phyloP scores from a whole-genome alignment of 1,140 invertebrate genomes.

The Caenorhabditis briggsae region DNA sequence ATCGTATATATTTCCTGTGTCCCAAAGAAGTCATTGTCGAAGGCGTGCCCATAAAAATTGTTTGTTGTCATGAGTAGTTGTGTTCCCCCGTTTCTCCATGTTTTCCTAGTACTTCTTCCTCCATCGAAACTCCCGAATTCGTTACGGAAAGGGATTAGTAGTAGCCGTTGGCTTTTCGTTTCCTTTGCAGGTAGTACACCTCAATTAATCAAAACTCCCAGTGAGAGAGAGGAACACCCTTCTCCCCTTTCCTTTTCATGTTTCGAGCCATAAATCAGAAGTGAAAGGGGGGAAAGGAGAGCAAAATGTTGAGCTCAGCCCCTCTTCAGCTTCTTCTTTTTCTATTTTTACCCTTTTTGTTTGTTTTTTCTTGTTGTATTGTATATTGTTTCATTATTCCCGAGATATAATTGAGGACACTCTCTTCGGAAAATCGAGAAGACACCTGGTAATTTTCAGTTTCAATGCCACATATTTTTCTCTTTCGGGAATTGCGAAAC shows the following conservation, averaged over 20 bases:
- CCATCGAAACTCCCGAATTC: neutral
- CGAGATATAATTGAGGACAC: conserved; percentile 14
- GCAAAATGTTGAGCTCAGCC: no score
- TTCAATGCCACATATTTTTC: neutral
- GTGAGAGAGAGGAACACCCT: neutral
- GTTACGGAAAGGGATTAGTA: conserved; percentile 38
- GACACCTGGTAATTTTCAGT: conserved; percentile 18
- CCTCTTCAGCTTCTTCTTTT: no score
- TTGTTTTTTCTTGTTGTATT: neutral
- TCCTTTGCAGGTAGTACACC: neutral
- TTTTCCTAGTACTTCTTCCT: neutral
- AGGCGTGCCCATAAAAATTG: neutral
- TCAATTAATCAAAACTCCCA: conserved; percentile 2
- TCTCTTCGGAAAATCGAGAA: neutral
- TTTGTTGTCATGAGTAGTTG: neutral
- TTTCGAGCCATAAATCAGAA: neutral
- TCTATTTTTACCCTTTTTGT: neutral
- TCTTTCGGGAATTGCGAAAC: neutral
- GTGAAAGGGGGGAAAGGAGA: neutral
- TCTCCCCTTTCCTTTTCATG: neutral
- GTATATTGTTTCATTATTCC: neutral
- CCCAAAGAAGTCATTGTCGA: neutral
- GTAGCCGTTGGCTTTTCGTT: neutral
- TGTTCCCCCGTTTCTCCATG: neutral
- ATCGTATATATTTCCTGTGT: neutral